A percentile compares a stretch with the other conserved stretches of the same genome.
phyloP scores from a whole-genome alignment of 2,797 vertebrate genomes.

The Cyclura pinguis region DNA sequence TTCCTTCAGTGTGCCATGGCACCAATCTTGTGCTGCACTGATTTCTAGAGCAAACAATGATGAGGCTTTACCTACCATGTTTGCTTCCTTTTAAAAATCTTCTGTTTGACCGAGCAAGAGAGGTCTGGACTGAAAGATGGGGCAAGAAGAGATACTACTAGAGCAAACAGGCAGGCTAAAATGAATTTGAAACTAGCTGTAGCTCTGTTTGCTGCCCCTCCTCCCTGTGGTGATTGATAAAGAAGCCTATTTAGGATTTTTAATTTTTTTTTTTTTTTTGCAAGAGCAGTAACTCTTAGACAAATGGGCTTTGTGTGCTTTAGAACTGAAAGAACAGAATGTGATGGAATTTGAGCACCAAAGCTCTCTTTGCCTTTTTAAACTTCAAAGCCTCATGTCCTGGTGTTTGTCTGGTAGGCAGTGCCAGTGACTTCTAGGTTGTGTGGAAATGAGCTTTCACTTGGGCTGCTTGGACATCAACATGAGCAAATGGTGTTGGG shows the following conservation, averaged over 20 bases:
- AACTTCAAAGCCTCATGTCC: conserved; percentile 19
- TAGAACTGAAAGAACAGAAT: conserved; percentile 25
- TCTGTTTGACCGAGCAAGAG: not conserved
- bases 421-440: not conserved
- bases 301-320: conserved; percentile 28
- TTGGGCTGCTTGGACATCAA: not conserved
- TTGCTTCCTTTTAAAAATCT: not conserved
- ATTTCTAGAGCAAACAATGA: not conserved
- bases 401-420: not conserved
- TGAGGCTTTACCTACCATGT: not conserved
- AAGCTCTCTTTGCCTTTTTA: not conserved
- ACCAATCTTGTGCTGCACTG: not conserved
- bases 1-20: not conserved
- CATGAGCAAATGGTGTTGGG: not conserved
- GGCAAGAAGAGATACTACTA: not conserved
- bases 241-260: conserved; percentile 24
- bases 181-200: conserved; percentile 7
- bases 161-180: not conserved
- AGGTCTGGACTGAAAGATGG: not conserved
- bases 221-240: not conserved
- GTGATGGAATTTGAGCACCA: conserved; percentile 28
- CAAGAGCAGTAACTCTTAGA: conserved; percentile 13
- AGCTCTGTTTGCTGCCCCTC: not conserved
- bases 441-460: conserved; percentile 1
- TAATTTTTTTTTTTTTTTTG: not conserved